Evolutionary conservation across 2,888 invertebrate species (phyloP).

Genomic region (Deilephila elpenor): DNA sequence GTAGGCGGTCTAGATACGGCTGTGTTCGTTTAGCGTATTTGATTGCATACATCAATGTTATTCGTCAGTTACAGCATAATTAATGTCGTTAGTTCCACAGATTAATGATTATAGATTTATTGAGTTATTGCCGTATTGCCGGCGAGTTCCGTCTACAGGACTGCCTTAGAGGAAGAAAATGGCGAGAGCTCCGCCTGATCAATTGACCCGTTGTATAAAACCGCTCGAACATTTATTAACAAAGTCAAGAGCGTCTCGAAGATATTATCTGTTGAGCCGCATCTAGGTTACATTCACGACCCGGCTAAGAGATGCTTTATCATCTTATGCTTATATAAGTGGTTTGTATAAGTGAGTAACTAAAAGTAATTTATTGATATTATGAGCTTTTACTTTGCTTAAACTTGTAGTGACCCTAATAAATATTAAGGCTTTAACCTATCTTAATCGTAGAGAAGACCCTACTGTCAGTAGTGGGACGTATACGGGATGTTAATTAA

Average conservation of each 20-base stretch:
- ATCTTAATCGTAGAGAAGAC: too few relatives aligned
- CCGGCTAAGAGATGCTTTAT: conserved; percentile 43
- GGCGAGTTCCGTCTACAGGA: conserved; percentile 35
- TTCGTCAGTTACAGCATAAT: conserved; percentile 48
- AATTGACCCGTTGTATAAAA: conserved; percentile 55
- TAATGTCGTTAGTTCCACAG: conserved; percentile 39
- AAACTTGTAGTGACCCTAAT: conserved; percentile 34
- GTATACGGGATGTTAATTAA: too few relatives aligned
- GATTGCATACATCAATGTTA: conserved; percentile 34
- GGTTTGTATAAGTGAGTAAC: conserved; percentile 6
- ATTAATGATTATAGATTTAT: conserved; percentile 49
- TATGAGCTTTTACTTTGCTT: conserved; percentile 44
- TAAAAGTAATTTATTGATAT: conserved; percentile 10
- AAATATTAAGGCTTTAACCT: background rate
- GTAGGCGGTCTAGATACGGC: conserved; percentile 35
- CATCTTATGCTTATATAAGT: conserved; percentile 45
- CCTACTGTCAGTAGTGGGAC: too few relatives aligned
- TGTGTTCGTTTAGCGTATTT: conserved; percentile 6
- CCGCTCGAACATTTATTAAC: conserved; percentile 50
- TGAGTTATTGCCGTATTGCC: conserved; percentile 49
- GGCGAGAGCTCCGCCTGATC: conserved; percentile 47
- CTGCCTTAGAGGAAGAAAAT: conserved; percentile 43
- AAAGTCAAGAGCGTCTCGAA: conserved; percentile 34
- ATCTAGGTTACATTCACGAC: conserved; percentile 35
- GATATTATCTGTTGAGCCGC: conserved; percentile 33